These are phyloP conservation scores for Panthera uncia DNA, from an alignment of 2,113 vertebrate species.

Conservation along the genomic window DNA sequence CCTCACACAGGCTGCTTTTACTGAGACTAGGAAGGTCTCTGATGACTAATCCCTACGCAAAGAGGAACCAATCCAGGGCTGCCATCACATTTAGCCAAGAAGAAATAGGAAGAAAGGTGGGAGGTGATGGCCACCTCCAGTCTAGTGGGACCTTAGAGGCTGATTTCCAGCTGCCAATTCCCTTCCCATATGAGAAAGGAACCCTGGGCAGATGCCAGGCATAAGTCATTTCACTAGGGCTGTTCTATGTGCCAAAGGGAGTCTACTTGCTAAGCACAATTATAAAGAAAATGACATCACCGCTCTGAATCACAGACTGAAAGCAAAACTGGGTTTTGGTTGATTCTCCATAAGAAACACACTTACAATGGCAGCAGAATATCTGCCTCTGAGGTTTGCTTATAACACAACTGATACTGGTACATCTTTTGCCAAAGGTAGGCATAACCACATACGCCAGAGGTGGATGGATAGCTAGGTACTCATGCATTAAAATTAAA, in stretches of 20 bases:
- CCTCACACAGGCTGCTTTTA: conserved; percentile 2
- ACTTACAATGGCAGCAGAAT: neutral
- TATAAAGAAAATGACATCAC: conserved; percentile 70
- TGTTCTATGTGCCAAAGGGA: conserved; percentile 57
- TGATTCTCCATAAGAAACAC: conserved; percentile 63
- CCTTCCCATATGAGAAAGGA: conserved; percentile 32
- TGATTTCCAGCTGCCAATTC: conserved; percentile 38
- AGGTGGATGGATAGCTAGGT: neutral
- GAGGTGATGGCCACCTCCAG: conserved; percentile 43
- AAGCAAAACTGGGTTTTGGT: conserved; percentile 56
- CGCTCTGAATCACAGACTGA: conserved; percentile 67
- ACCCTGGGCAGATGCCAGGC: conserved; percentile 32
- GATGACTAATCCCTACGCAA: conserved; percentile 28
- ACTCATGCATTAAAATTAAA: neutral
- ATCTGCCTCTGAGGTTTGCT: conserved; percentile 8
- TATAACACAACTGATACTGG: neutral
- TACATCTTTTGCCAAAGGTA: neutral
- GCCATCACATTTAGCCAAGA: neutral
- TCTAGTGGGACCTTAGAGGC: neutral
- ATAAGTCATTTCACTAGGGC: conserved; percentile 45
- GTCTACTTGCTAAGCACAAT: conserved; percentile 48
- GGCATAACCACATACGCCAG: neutral
- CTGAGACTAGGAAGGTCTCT: conserved; percentile 12
- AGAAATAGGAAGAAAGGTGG: conserved; percentile 42
- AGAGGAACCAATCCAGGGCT: conserved; percentile 5